These are phyloP conservation scores for Ceratotherium simum DNA, from an alignment of 2,113 vertebrate genomes.

Conservation along the genomic window DNA sequence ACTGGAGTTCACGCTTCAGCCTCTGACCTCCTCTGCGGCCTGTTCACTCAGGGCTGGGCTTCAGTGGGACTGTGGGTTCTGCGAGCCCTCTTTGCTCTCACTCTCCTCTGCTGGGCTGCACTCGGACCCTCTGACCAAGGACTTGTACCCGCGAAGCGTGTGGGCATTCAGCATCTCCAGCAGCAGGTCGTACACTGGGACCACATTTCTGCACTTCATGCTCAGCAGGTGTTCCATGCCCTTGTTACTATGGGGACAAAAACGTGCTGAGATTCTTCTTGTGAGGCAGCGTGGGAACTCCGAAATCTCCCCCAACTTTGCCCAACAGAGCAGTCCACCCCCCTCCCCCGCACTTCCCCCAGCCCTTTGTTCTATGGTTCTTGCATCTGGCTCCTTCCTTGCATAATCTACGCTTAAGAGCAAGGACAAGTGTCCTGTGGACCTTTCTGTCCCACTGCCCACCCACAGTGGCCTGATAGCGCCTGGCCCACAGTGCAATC, in stretches of 20 bases:
- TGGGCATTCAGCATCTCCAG: constrained; percentile 98
- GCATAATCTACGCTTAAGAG: neutral
- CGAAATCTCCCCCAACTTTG: neutral
- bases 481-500: neutral
- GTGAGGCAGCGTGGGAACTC: neutral
- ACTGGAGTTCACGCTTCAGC: neutral
- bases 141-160: constrained; percentile 87
- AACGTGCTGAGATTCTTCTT: neutral
- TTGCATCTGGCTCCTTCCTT: neutral
- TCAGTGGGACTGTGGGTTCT: constrained; percentile 69
- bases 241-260: constrained; percentile 92
- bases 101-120: constrained; percentile 70
- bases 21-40: constrained; percentile 33
- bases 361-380: neutral
- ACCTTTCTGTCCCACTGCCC: neutral
- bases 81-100: constrained; percentile 69
- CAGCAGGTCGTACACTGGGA: constrained; percentile 95
- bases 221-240: constrained; percentile 97
- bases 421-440: neutral
- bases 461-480: neutral
- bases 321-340: neutral
- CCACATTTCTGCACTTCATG: constrained; percentile 98
- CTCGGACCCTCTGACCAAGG: constrained; percentile 73
- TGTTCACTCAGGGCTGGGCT: neutral
- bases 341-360: no score